A percentile compares a stretch with the other conserved stretches of the same genome.
Conservation (phyloP, 2,797 vertebrate genomes). For the Xenopus petersii region DNA sequence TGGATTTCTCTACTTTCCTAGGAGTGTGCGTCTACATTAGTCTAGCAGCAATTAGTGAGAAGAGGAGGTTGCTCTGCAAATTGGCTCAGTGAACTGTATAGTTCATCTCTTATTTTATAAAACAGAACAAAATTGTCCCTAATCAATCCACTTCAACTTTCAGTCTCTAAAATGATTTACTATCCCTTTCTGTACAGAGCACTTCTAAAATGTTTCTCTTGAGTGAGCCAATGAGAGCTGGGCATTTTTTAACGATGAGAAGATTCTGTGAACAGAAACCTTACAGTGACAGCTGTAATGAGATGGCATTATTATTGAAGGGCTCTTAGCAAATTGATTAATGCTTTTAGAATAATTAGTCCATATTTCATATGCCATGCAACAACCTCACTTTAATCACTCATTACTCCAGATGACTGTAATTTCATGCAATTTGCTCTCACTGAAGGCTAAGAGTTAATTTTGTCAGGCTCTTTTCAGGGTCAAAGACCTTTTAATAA, state of each 20-base stretch:
- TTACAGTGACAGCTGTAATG: conserved; percentile 53
- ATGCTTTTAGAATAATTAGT: conserved; percentile 70
- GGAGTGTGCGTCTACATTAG: conserved; percentile 69
- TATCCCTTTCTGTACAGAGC: conserved; percentile 61
- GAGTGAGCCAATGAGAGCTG: conserved; percentile 61
- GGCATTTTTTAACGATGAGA: conserved; percentile 61
- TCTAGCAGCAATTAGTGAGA: conserved; percentile 72
- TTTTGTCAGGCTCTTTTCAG: conserved; percentile 48
- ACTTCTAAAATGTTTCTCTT: conserved; percentile 57
- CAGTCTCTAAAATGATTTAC: conserved; percentile 66
- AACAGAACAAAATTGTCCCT: conserved; percentile 72
- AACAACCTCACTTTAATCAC: conserved; percentile 53
- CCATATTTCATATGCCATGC: conserved; percentile 60
- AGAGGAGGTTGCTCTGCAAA: conserved; percentile 71
- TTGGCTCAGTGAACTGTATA: conserved; percentile 63
- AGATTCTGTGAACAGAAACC: conserved; percentile 50
- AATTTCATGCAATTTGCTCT: conserved; percentile 47
- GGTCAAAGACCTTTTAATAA: conserved; percentile 29
- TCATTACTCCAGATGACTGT: conserved; percentile 40
- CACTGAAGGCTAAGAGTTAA: conserved; percentile 38
- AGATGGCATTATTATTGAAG: conserved; percentile 52
- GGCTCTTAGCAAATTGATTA: conserved; percentile 63
- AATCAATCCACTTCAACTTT: conserved; percentile 74
- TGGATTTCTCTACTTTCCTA: conserved; percentile 73
- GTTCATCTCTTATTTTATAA: conserved; percentile 72